phyloP scores from a whole-genome alignment of 2,113 vertebrate genomes.

The Peromyscus maniculatus region DNA sequence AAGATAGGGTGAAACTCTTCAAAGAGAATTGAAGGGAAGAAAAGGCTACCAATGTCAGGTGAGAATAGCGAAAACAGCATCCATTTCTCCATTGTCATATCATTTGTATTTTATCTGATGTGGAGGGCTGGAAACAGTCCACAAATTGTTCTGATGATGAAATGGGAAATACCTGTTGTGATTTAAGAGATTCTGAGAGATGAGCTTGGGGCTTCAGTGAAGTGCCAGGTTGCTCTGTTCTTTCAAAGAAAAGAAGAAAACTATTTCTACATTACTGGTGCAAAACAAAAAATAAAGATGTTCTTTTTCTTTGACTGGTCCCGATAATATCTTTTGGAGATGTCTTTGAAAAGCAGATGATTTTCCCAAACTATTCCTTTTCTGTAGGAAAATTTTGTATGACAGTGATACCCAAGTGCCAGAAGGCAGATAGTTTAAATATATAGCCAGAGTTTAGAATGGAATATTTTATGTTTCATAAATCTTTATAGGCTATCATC shows the following conservation, averaged over 20 bases:
- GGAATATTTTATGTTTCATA: constrained; percentile 73
- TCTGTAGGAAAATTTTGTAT: constrained; percentile 36
- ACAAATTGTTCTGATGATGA: constrained; percentile 54
- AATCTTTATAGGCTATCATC: constrained; percentile 67
- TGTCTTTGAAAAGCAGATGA: constrained; percentile 56
- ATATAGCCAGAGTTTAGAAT: constrained; percentile 71
- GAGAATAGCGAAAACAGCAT: constrained; percentile 27
- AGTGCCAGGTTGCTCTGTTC: background rate
- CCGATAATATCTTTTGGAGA: constrained; percentile 34
- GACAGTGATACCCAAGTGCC: constrained; percentile 53
- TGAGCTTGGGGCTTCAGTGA: background rate
- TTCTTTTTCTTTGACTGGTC: background rate
- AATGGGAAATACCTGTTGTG: constrained; percentile 46
- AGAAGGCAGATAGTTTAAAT: constrained; percentile 70
- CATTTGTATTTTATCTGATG: background rate
- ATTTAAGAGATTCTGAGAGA: constrained; percentile 43
- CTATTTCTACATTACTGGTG: background rate
- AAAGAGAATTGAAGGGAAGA: constrained; percentile 6
- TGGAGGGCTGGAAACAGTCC: background rate
- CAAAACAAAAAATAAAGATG: constrained; percentile 28
- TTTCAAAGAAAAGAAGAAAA: constrained; percentile 45
- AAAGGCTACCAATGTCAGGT: background rate
- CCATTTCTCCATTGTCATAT: background rate
- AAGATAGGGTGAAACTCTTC: constrained; percentile 29
- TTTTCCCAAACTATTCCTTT: constrained; percentile 51